Percentiles rank a stretch among this genome's conserved stretches.
Conservation (phyloP, 2,113 vertebrate genomes). For the Chaetodon auriga region DNA sequence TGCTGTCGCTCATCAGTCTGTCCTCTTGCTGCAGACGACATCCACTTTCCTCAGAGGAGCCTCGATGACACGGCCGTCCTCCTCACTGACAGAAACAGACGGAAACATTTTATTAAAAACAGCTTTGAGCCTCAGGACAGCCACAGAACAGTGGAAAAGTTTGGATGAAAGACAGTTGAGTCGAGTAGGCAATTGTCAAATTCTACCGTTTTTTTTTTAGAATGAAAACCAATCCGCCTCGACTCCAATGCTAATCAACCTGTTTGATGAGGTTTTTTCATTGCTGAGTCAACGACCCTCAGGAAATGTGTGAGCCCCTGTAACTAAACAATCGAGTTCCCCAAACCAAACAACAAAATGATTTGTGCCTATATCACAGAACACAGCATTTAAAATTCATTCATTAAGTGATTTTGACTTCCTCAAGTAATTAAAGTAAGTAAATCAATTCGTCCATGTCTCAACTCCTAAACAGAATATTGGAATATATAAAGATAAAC, state of each 20-base stretch:
- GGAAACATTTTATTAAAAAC: neutral
- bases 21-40: neutral
- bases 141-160: neutral
- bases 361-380: too few relatives aligned
- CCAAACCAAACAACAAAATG: neutral
- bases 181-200: neutral
- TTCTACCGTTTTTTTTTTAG: too few relatives aligned
- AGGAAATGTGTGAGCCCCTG: too few relatives aligned
- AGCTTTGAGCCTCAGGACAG: neutral
- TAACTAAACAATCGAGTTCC: too few relatives aligned
- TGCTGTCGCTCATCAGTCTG: neutral
- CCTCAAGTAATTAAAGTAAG: too few relatives aligned
- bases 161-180: neutral
- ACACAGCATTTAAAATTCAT: too few relatives aligned
- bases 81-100: slow-evolving; percentile 36
- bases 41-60: neutral
- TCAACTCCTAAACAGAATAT: too few relatives aligned
- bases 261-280: neutral
- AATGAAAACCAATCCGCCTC: too few relatives aligned
- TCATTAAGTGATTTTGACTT: too few relatives aligned
- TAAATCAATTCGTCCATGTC: too few relatives aligned
- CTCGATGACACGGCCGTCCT: slow-evolving; percentile 11
- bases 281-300: neutral
- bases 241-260: too few relatives aligned
- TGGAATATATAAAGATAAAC: too few relatives aligned